phyloP scores from a whole-genome alignment of 53 echinoderm and acorn worm genomes.

The Arbacia lixula region DNA sequence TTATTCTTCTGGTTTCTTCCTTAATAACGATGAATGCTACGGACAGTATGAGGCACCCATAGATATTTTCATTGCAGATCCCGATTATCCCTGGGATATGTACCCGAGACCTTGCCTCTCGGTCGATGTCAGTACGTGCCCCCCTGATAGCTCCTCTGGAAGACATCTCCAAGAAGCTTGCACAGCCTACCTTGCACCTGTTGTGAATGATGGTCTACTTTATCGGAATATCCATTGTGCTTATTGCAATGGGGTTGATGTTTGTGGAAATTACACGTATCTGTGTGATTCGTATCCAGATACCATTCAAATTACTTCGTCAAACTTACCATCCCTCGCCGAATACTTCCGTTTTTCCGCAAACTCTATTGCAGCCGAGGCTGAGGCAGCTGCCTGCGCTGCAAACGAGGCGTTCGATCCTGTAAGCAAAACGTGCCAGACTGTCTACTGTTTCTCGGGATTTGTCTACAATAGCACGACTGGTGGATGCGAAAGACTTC shows the following conservation, averaged over 20 bases:
- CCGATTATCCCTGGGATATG: not conserved
- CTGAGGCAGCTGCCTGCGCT: not conserved
- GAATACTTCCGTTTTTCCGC: constrained; percentile 17
- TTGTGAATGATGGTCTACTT: not conserved
- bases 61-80: not conserved
- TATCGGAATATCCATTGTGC: constrained; percentile 53
- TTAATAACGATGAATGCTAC: not conserved
- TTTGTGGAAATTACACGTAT: not conserved
- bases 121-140: not conserved
- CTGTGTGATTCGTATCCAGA: not conserved
- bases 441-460: constrained; percentile 23
- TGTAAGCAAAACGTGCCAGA: not conserved
- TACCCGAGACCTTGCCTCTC: not conserved
- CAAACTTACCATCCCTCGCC: not conserved
- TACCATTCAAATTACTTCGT: not conserved
- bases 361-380: no score
- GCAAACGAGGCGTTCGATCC: constrained; percentile 37
- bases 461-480: constrained; percentile 13
- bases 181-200: constrained; percentile 16
- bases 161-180: not conserved
- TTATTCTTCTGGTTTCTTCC: no score
- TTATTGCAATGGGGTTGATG: constrained; percentile 39
- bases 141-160: not conserved
- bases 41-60: not conserved
- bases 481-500: not conserved